Base-by-base conservation (phyloP, 2,888 invertebrate genomes). In the Aporophyla lueneburgensis region DNA sequence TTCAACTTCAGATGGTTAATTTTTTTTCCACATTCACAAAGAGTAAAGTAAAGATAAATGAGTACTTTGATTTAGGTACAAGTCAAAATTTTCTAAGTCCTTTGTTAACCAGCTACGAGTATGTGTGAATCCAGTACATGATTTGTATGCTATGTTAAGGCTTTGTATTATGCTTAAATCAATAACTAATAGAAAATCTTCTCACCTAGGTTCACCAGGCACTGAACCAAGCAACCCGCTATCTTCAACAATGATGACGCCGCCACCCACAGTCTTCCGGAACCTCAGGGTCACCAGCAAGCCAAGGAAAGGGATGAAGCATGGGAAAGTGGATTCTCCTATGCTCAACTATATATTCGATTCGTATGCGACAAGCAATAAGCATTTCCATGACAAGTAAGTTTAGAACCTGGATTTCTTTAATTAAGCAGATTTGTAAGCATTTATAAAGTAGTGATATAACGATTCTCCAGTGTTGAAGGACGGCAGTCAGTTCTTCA, bases 271-370 rank as follows among this genome's bases (percentile, higher is more conserved):
- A 9, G 93, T 93, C 68, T 94, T 94, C 88, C 90, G 90, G 46
- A 91, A 87, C 80, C 78, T 87, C 21, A 87, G 87, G 62, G 89
- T 91, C 56, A 96, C 94, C 78, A 89, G 86, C 81, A 96, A 88
- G 75, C 96, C 94, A 62, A 94, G 94, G 12, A 90, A 89, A 21
- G 88, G 90, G 19, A 86, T 87, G 83, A 96, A 95, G 82, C 93
- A 94, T 40, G 97, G 97, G 68, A 97, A 97, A 85, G 97, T 97
- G 2, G 98, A 98, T 89, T 97, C 98, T 0, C 97, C 98, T 14
- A 98, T 98, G 97, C 93, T 98, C 71, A 98, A 98, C 92, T 98
- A 98, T 88, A 98, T 98, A 84, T 98, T 98, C 90, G 98, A 98
- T 91, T 97, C 97, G 0, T 97, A 97, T 89, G 97, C 97, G 14